Conservation (phyloP, 2,888 invertebrate genomes). For the Synanthedon myopaeformis region DNA sequence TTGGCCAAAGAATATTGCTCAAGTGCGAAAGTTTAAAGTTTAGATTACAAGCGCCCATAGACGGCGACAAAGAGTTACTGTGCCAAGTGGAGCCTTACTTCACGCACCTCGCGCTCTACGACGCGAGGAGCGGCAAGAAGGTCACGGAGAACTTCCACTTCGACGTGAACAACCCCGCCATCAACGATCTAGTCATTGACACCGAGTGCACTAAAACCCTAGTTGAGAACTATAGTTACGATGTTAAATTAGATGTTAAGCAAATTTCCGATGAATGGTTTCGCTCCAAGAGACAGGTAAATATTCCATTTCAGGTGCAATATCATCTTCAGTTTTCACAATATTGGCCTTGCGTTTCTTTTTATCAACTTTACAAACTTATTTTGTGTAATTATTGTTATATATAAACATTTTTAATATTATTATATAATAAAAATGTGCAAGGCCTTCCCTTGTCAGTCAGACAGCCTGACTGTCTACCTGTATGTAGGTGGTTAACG, state of each 20-base stretch:
- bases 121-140: slow-evolving; percentile 87
- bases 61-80: slow-evolving; percentile 79
- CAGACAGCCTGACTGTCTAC: too few species aligned
- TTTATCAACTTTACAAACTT: too few species aligned
- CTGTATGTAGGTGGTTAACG: too few species aligned
- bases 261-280: slow-evolving; percentile 83
- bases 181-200: slow-evolving; percentile 69
- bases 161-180: slow-evolving; percentile 82
- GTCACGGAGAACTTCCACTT: slow-evolving; percentile 94
- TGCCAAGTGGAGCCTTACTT: slow-evolving; percentile 95
- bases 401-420: too few species aligned
- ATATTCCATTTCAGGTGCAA: neutral
- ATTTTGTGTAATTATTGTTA: too few species aligned
- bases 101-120: slow-evolving; percentile 89
- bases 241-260: slow-evolving; percentile 74
- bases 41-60: slow-evolving; percentile 84
- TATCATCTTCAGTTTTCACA: too few species aligned
- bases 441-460: too few species aligned
- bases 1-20: slow-evolving; percentile 86
- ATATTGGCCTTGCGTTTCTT: too few species aligned
- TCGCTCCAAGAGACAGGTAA: slow-evolving; percentile 73
- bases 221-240: slow-evolving; percentile 64
- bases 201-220: slow-evolving; percentile 59
- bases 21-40: slow-evolving; percentile 87
- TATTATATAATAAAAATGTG: too few species aligned